Evolutionary conservation across 2,113 vertebrate genomes (phyloP).

Genomic region (Eptesicus fuscus): DNA sequence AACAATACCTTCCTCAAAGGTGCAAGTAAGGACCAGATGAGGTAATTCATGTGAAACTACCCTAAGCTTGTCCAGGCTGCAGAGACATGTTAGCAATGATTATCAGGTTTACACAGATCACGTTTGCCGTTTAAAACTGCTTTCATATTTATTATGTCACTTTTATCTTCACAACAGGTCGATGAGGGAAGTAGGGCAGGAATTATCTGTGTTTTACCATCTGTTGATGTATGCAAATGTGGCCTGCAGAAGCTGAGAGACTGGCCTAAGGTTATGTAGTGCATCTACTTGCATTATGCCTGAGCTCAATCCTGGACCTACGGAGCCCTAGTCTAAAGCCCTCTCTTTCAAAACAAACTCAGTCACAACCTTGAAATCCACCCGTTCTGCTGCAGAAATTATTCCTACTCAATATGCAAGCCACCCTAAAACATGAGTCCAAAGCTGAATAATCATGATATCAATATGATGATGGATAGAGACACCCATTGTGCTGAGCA

Average conservation of each 20-base stretch:
- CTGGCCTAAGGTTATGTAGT: background rate
- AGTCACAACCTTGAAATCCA: background rate
- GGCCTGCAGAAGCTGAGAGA: background rate
- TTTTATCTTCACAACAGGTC: slow-evolving; percentile 9
- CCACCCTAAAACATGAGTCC: background rate
- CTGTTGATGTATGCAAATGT: background rate
- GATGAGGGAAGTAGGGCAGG: background rate
- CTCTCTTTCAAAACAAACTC: background rate
- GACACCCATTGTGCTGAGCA: background rate
- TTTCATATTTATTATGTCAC: slow-evolving; percentile 21
- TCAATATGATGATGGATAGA: background rate
- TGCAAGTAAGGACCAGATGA: background rate
- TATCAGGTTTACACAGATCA: background rate
- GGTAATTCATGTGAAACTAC: background rate
- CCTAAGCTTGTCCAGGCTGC: background rate
- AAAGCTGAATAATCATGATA: background rate
- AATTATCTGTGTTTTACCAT: slow-evolving; percentile 14
- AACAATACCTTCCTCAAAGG: background rate
- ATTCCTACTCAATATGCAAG: background rate
- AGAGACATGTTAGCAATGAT: background rate
- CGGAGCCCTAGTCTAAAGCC: background rate
- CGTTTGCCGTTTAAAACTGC: slow-evolving; percentile 26
- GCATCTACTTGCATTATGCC: background rate
- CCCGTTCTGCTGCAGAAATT: background rate
- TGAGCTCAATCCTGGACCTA: background rate